Evolutionary conservation across 2,888 invertebrate genomes (phyloP).

Genomic region (Trilocha varians): DNA sequence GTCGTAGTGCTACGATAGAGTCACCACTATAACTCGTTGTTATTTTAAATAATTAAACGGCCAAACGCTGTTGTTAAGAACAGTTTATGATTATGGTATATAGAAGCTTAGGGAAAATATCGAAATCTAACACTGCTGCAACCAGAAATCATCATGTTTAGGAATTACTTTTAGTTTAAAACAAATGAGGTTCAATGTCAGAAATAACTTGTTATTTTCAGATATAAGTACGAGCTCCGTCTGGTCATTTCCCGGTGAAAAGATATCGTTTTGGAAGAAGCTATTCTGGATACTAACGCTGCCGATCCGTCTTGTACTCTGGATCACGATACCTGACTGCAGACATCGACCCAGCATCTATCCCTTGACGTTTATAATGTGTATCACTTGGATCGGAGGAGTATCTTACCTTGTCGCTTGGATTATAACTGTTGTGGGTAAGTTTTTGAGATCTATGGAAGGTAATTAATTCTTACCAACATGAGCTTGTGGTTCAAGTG

Average conservation of each 20-base stretch:
- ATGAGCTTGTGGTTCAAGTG: too few relatives aligned
- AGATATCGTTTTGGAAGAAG: conserved; percentile 48
- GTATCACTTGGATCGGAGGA: conserved; percentile 85
- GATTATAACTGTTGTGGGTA: conserved; percentile 88
- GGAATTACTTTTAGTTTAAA: too few relatives aligned
- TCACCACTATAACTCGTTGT: too few relatives aligned
- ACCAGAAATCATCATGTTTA: too few relatives aligned
- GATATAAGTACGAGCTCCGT: conserved; percentile 42
- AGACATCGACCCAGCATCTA: conserved; percentile 74
- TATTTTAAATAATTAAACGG: too few relatives aligned
- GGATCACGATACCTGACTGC: conserved; percentile 85
- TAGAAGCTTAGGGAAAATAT: too few relatives aligned
- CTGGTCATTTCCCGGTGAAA: conserved; percentile 74
- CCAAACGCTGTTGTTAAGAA: too few relatives aligned
- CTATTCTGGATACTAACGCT: conserved; percentile 77
- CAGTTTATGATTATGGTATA: too few relatives aligned
- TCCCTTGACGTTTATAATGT: conserved; percentile 83
- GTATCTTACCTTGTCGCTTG: conserved; percentile 90
- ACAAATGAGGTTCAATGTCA: too few relatives aligned
- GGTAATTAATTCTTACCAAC: too few relatives aligned
- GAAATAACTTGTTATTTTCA: conserved; percentile 16
- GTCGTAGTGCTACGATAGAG: too few relatives aligned
- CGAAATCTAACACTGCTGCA: too few relatives aligned
- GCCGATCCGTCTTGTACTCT: conserved; percentile 82
- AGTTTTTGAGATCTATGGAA: conserved; percentile 2